Evolutionary conservation across 2,888 invertebrate genomes (phyloP).

Genomic region (Tetragonula carbonaria): DNA sequence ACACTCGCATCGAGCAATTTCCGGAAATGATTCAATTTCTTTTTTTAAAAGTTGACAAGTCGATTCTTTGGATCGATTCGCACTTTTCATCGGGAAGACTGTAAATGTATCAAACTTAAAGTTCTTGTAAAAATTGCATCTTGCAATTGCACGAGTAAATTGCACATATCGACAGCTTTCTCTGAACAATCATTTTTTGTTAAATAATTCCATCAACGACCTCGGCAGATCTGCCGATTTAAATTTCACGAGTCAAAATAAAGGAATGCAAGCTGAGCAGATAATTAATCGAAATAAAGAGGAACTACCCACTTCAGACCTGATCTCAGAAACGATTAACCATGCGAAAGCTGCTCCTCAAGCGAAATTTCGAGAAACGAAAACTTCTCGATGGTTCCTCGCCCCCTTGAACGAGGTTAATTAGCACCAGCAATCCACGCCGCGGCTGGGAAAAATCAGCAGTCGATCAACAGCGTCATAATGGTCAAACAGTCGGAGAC

Average conservation of each 20-base stretch:
- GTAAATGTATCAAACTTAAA: too few species aligned
- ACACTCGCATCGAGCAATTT: not conserved
- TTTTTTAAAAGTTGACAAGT: too few species aligned
- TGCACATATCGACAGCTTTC: not conserved
- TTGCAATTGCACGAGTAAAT: not conserved
- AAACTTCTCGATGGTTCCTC: not conserved
- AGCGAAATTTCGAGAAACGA: not conserved
- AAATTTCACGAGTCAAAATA: not conserved
- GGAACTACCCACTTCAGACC: not conserved
- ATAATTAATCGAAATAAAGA: not conserved
- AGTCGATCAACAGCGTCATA: constrained; percentile 35
- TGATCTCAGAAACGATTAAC: not conserved
- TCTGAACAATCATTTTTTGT: not conserved
- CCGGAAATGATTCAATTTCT: not conserved
- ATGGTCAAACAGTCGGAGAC: constrained; percentile 6
- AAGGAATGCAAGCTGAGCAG: not conserved
- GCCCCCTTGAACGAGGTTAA: constrained; percentile 27
- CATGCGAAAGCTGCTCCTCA: not conserved
- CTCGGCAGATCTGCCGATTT: not conserved
- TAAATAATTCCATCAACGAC: not conserved
- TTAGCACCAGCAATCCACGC: constrained; percentile 50
- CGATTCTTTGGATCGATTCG: too few species aligned
- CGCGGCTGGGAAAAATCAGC: constrained; percentile 39
- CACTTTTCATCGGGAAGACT: too few species aligned
- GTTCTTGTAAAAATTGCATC: not conserved